Percentiles rank a stretch among this genome's conserved stretches.
Evolutionary conservation across 2,888 invertebrate genomes (phyloP).

Genomic region (Meganola albula): DNA sequence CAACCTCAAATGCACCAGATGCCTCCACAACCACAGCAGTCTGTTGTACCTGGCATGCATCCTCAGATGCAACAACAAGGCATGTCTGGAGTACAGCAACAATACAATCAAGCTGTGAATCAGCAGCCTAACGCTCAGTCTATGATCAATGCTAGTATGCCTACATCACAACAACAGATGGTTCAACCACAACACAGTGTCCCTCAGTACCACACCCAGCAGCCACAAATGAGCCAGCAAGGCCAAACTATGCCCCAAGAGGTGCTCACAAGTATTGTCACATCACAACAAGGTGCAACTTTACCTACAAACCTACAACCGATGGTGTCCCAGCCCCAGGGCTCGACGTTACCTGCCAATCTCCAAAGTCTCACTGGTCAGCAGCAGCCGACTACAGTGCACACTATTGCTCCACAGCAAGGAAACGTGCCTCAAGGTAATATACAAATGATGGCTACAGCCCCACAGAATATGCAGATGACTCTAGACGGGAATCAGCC

Average conservation of each 20-base stretch:
- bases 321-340: slow-evolving; percentile 72
- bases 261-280: slow-evolving; percentile 69
- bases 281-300: slow-evolving; percentile 71
- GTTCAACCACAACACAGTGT: slow-evolving; percentile 71
- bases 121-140: slow-evolving; percentile 66
- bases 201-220: slow-evolving; percentile 71
- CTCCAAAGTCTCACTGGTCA: slow-evolving; percentile 71
- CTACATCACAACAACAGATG: slow-evolving; percentile 68
- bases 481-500: slow-evolving; percentile 75
- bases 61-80: slow-evolving; percentile 71
- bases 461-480: slow-evolving; percentile 75
- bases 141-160: slow-evolving; percentile 66
- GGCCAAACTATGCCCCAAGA: slow-evolving; percentile 70
- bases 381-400: slow-evolving; percentile 65
- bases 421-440: slow-evolving; percentile 78
- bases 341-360: slow-evolving; percentile 79
- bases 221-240: slow-evolving; percentile 68
- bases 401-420: slow-evolving; percentile 69
- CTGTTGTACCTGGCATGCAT: slow-evolving; percentile 71
- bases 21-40: slow-evolving; percentile 70
- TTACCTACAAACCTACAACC: slow-evolving; percentile 64
- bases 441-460: slow-evolving; percentile 76
- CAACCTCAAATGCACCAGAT: slow-evolving; percentile 73
- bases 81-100: slow-evolving; percentile 71
- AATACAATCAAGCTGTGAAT: slow-evolving; percentile 71